Conservation (phyloP, 2,888 invertebrate species). For the Leucozona laternaria region DNA sequence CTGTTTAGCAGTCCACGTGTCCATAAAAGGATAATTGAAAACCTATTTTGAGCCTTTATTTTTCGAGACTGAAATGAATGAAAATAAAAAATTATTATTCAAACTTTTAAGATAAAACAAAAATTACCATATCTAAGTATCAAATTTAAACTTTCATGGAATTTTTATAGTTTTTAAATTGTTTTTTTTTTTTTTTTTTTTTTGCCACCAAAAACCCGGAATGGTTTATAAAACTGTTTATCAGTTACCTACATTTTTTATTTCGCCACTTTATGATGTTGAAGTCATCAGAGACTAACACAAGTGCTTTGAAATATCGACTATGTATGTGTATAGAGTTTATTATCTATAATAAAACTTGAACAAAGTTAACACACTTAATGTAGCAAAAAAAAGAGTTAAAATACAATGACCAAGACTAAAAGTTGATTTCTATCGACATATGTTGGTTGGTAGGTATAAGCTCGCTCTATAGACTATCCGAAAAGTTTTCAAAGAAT, state of each 20-base stretch:
- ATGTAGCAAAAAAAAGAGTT: background rate
- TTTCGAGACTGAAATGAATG: background rate
- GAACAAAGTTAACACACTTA: background rate
- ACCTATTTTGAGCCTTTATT: background rate
- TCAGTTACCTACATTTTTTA: background rate
- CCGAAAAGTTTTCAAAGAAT: background rate
- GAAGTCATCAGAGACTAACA: background rate
- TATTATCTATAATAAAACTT: slow-evolving; percentile 10
- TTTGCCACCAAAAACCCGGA: background rate
- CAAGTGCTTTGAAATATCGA: slow-evolving; percentile 1
- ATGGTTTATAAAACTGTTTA: slow-evolving; percentile 10
- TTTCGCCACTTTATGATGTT: slow-evolving; percentile 3
- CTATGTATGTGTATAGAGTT: background rate
- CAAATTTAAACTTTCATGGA: slow-evolving; percentile 5
- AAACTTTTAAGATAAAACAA: background rate
- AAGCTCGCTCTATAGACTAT: background rate
- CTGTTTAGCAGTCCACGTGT: no score
- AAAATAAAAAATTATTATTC: background rate
- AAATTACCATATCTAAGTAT: background rate
- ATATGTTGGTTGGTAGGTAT: background rate
- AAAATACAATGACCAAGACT: slow-evolving; percentile 20
- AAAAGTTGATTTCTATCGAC: slow-evolving; percentile 14
- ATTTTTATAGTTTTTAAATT: background rate
- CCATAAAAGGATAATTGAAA: background rate
- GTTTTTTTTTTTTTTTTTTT: background rate